These are phyloP conservation scores for Palloptera scutellata DNA, from an alignment of 2,888 invertebrate species.

Conservation along the genomic window DNA sequence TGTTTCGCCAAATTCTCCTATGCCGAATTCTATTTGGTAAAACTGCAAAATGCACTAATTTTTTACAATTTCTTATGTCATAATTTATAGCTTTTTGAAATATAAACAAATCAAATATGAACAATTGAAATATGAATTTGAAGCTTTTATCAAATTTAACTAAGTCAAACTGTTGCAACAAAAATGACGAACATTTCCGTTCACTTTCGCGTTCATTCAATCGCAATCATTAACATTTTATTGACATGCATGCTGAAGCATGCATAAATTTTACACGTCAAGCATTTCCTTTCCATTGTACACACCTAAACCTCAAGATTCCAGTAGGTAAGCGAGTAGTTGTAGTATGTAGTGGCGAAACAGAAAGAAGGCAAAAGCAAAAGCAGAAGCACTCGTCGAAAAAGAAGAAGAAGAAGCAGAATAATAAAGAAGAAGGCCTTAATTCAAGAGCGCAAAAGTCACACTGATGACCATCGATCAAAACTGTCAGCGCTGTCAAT, in stretches of 20 bases:
- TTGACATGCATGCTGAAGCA: conserved; percentile 27
- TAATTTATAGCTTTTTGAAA: too few relatives aligned
- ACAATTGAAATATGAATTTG: background rate
- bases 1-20: too few relatives aligned
- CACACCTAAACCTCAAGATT: conserved; percentile 28
- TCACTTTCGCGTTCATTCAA: conserved; percentile 26
- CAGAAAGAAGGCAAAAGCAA: background rate
- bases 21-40: too few relatives aligned
- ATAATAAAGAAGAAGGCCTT: conserved; percentile 24
- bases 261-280: conserved; percentile 33
- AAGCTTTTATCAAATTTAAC: background rate
- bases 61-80: too few relatives aligned
- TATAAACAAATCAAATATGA: too few relatives aligned
- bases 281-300: conserved; percentile 32
- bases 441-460: conserved; percentile 39
- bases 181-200: conserved; percentile 19
- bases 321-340: background rate
- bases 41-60: too few relatives aligned
- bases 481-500: conserved; percentile 61
- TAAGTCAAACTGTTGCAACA: background rate
- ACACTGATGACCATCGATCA: conserved; percentile 59
- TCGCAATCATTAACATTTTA: conserved; percentile 36
- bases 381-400: conserved; percentile 4
- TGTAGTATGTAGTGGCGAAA: background rate
- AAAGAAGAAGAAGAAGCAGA: conserved; percentile 25